Evolutionary conservation across 2,888 invertebrate species (phyloP), one percentile per base, ranked within the genome.

Genomic region (Drosophila nr. perissopoda): DNA sequence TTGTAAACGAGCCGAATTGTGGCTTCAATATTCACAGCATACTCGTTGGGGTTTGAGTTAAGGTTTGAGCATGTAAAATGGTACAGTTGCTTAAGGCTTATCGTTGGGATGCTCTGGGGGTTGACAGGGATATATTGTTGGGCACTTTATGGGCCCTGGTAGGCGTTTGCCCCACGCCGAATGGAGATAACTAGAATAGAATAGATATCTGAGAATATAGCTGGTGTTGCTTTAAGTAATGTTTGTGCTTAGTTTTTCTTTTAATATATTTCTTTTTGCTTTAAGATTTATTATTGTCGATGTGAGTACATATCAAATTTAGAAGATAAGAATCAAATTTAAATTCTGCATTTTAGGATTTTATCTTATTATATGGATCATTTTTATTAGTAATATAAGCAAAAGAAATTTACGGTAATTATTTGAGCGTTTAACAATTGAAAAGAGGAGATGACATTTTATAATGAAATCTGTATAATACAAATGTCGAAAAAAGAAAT

Each of bases 31-130:
- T 73, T 79, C 76, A 68, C 65, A 69, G 76, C 67, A 60, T 69
- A 73, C 60, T 67, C 65, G 69, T 71, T 71, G 77, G 80, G 78
- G 86, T 70, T 85, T 85, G 88, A 83, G 73, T 70, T 73, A 85
- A 85, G 85, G 85, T 85, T 85, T 88, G 85, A 85, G 85, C 89
- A 57, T 88, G 89, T 85, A 79, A 78, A 82, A 74, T 69, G 89
- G 85, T 88, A 88, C 89, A 86, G 88, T 88, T 83, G 75, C 77
- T 81, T 81, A 54, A 88, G 73, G 79, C 75, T 88, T 69, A 80
- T 69, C 52, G 67, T n/a, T 57, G 67, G 49, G 66, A 38, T 74
- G 80, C 58, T 73, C 42, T 42, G 57, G 71, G 71, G 63, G 72
- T 71, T 73, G 74, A 79, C 65, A 68, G 49, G 62, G 36, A 75